Conservation (phyloP, 2,888 invertebrate genomes). For the Cecidostiba fungosa region DNA sequence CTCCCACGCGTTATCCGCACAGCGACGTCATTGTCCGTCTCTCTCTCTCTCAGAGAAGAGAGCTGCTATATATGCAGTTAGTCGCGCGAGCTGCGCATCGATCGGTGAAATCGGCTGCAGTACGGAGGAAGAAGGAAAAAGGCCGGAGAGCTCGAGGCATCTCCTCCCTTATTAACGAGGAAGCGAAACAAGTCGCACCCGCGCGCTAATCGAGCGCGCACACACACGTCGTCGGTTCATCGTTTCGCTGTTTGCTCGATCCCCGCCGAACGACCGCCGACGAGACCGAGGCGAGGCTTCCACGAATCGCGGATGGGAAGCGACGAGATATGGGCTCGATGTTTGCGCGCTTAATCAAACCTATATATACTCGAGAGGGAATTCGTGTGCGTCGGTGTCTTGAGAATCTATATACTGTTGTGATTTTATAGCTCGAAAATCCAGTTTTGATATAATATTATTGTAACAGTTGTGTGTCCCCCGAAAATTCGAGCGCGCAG, state of each 20-base stretch:
- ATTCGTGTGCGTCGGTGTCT: no score
- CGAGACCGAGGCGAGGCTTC: constrained; percentile 1
- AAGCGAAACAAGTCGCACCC: constrained; percentile 80
- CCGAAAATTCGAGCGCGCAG: background rate
- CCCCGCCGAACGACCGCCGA: background rate
- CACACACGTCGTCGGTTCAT: constrained; percentile 57
- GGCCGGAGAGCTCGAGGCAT: constrained; percentile 61
- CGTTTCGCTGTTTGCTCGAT: constrained; percentile 46
- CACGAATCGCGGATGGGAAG: constrained; percentile 23
- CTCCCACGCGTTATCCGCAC: constrained; percentile 11
- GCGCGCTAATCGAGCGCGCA: constrained; percentile 77
- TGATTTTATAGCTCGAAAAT: no score
- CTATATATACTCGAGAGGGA: no score
- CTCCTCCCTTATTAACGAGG: constrained; percentile 79
- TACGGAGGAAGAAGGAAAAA: background rate
- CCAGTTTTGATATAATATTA: no score
- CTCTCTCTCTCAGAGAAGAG: no score
- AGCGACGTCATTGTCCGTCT: constrained; percentile 42
- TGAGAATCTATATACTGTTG: no score
- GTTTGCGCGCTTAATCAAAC: constrained; percentile 3
- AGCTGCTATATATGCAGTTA: no score
- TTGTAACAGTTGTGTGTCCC: background rate
- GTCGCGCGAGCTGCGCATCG: background rate
- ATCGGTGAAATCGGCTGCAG: constrained; percentile 30
- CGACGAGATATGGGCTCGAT: background rate